A percentile compares a stretch with the other conserved stretches of the same genome.
phyloP scores from a whole-genome alignment of 2,113 vertebrate genomes.

The Hippocampus guttulatus region DNA sequence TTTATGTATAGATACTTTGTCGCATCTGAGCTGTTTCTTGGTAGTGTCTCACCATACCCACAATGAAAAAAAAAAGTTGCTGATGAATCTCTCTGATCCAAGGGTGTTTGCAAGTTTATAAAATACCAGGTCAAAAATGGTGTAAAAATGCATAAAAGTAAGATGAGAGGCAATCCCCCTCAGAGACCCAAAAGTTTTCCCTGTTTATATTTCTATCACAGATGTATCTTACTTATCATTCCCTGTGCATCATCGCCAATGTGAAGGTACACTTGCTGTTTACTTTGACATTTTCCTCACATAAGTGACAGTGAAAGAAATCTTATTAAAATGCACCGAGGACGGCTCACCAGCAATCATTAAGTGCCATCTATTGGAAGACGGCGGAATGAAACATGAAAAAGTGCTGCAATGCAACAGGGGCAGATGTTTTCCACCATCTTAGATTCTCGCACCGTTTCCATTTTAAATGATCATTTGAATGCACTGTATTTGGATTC shows the following conservation, averaged over 20 bases:
- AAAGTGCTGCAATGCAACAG: constrained; percentile 61
- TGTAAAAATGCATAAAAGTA: constrained; percentile 1
- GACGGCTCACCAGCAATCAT: constrained; percentile 53
- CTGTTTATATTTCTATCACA: not conserved
- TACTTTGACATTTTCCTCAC: constrained; percentile 37
- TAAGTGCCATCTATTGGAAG: constrained; percentile 75
- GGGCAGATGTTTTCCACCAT: constrained; percentile 27
- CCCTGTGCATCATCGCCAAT: constrained; percentile 18
- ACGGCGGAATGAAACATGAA: constrained; percentile 28
- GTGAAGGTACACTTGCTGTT: constrained; percentile 33
- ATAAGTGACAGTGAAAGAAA: constrained; percentile 28
- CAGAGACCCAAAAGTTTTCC: not conserved
- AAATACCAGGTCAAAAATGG: not conserved
- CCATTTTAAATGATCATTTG: not conserved
- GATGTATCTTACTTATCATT: constrained; percentile 27
- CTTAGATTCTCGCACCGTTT: constrained; percentile 8
- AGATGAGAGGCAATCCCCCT: not conserved
- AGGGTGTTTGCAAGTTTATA: not conserved
- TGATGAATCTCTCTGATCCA: not conserved
- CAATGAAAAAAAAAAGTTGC: not conserved
- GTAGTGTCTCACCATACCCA: not conserved
- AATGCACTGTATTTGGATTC: constrained; percentile 15
- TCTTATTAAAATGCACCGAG: constrained; percentile 22
- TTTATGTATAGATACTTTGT: constrained; percentile 37
- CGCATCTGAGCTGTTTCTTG: constrained; percentile 14